Base-by-base conservation (phyloP, 2,888 invertebrate species). In the Chaetogeoica ovagalla region DNA sequence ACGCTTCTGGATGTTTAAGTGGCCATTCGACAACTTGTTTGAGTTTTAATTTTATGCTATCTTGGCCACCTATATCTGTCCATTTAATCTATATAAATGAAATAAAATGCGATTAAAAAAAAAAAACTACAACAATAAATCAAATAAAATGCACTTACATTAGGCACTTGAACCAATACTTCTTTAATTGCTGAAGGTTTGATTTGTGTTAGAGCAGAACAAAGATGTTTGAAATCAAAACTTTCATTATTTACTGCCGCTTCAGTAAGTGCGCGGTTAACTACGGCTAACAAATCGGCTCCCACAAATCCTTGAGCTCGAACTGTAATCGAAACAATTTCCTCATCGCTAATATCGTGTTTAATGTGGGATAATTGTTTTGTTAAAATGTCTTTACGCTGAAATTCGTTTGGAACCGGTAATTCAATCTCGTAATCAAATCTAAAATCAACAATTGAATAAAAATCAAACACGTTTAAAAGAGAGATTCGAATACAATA, bases 21-120 rank as follows among this genome's bases (percentile, higher is more conserved):
- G 98, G 97, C 97, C 97, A 97, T 85, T 97, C 96, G 0, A 98
- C 93, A 0, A 95, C 93, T 87, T 97, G 94, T 83, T 91, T 90
- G 39, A 98, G 87, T 84, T 95, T 93, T 63, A 94, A 86, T 86
- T 98, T 98, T 65, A 98, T 87, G 55, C 93, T 90, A 48, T 91
- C 90, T 86, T 95, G 95, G 0, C 98, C 98, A 0, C 97, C 98
- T 83, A 99, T 96, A 84, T 98, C 98, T 0, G 90, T 87, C 98
- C 98, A 99, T 83, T 90, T 90, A 0, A 89, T 89, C 87, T 87
- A 82, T 59, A 30, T 2, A 81, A 75, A n/a, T 62, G 68, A 68
- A 79, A 74, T 15, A 0, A 39, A 70, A 68, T 21, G 13, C 15
- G 13, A 21, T 30, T 30, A 30, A 30, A 30, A 23, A 23, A 23